Conservation (phyloP, 2,888 invertebrate genomes). For the Cotesia congregata region DNA sequence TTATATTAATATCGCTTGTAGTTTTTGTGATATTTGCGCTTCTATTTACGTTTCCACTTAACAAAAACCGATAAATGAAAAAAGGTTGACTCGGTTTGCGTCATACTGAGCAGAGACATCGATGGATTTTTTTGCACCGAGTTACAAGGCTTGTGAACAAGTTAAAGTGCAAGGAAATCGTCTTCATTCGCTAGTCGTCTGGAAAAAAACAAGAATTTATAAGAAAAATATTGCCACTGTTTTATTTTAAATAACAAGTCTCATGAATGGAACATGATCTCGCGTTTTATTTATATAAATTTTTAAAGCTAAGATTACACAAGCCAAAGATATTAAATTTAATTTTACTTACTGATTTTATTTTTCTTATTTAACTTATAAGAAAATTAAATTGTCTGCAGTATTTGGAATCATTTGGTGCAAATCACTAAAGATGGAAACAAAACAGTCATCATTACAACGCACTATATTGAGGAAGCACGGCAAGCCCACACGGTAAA, state of each 20-base stretch:
- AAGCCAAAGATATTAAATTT: not conserved
- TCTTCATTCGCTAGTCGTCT: constrained; percentile 22
- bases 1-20: not conserved
- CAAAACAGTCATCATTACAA: constrained; percentile 93
- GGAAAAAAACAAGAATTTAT: constrained; percentile 43
- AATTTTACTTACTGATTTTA: not conserved
- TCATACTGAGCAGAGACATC: constrained; percentile 33
- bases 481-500: constrained; percentile 88
- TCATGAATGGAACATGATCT: constrained; percentile 17
- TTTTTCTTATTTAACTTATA: not conserved
- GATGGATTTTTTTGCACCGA: constrained; percentile 42
- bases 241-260: not conserved
- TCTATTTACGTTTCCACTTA: not conserved
- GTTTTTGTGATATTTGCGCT: not conserved
- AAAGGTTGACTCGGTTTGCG: constrained; percentile 10
- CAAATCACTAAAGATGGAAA: constrained; percentile 90
- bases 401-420: constrained; percentile 95
- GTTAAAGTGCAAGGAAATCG: constrained; percentile 51
- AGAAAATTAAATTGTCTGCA: constrained; percentile 54
- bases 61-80: not conserved
- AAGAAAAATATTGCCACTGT: constrained; percentile 29
- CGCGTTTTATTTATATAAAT: not conserved
- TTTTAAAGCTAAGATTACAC: not conserved
- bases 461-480: constrained; percentile 97
- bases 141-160: constrained; percentile 48